Evolutionary conservation across 2,888 invertebrate species (phyloP).

Genomic region (Colletes collaris): DNA sequence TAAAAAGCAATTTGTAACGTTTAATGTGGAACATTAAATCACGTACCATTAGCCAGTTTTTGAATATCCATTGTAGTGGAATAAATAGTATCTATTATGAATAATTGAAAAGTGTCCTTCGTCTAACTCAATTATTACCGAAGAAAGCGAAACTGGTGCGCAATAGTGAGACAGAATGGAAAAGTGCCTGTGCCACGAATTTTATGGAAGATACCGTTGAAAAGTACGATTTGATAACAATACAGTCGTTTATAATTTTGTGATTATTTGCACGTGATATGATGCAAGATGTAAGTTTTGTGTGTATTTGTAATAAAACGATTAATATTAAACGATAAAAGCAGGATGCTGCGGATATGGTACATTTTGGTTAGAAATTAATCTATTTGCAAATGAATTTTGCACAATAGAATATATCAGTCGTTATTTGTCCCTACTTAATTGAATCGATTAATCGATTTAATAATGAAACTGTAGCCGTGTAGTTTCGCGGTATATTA

Average conservation of each 20-base stretch:
- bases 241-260: not conserved
- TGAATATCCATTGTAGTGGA: conserved; percentile 32
- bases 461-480: too few species aligned
- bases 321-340: not conserved
- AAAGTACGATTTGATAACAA: conserved; percentile 18
- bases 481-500: too few species aligned
- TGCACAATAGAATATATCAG: not conserved
- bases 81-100: not conserved
- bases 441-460: not conserved
- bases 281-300: not conserved
- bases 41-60: conserved; percentile 31
- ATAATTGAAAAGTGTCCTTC: not conserved
- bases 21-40: conserved; percentile 9
- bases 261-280: not conserved
- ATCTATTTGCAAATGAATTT: not conserved
- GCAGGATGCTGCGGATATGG: not conserved
- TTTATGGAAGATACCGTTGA: not conserved
- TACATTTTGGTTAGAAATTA: conserved; percentile 2
- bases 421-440: not conserved
- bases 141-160: not conserved
- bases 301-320: not conserved
- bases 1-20: not conserved
- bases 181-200: conserved; percentile 13
- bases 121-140: not conserved
- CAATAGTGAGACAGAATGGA: conserved; percentile 7